Conservation (phyloP, 2,888 invertebrate genomes). For the Torymus auratus region DNA sequence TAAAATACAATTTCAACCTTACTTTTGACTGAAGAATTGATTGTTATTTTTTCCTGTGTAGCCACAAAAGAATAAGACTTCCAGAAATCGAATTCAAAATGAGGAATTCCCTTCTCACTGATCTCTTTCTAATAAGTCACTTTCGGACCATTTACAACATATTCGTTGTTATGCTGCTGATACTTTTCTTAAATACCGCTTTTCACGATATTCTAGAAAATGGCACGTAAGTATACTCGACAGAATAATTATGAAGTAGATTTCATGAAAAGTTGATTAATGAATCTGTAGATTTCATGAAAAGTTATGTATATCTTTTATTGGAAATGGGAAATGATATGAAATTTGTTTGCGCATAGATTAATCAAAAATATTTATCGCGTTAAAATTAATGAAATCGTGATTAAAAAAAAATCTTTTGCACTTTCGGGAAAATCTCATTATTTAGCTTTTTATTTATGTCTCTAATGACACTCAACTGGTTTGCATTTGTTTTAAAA, state of each 20-base stretch:
- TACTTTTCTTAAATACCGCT: slow-evolving; percentile 85
- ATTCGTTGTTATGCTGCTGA: slow-evolving; percentile 86
- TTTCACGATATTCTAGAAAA: slow-evolving; percentile 85
- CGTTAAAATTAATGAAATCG: too few species aligned
- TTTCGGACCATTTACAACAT: slow-evolving; percentile 91
- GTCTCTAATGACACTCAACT: too few species aligned
- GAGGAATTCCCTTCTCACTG: slow-evolving; percentile 89
- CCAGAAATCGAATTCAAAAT: slow-evolving; percentile 79
- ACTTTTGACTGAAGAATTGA: too few species aligned
- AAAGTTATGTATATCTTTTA: neutral
- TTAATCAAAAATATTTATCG: too few species aligned
- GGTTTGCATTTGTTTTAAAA: too few species aligned
- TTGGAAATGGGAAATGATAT: too few species aligned
- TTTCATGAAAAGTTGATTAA: neutral
- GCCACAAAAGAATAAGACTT: slow-evolving; percentile 60
- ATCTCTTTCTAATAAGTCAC: slow-evolving; percentile 86
- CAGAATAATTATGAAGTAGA: neutral
- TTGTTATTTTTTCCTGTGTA: neutral
- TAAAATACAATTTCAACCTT: too few species aligned
- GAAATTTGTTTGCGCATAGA: too few species aligned
- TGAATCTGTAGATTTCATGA: neutral
- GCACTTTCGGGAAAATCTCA: too few species aligned
- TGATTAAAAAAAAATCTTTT: too few species aligned
- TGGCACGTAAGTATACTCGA: slow-evolving; percentile 83
- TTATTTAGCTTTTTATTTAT: too few species aligned